Evolutionary conservation across 2,797 vertebrate genomes (phyloP), one percentile per base, ranked within the genome.

Genomic region (Tenualosa thibaudeaui): DNA sequence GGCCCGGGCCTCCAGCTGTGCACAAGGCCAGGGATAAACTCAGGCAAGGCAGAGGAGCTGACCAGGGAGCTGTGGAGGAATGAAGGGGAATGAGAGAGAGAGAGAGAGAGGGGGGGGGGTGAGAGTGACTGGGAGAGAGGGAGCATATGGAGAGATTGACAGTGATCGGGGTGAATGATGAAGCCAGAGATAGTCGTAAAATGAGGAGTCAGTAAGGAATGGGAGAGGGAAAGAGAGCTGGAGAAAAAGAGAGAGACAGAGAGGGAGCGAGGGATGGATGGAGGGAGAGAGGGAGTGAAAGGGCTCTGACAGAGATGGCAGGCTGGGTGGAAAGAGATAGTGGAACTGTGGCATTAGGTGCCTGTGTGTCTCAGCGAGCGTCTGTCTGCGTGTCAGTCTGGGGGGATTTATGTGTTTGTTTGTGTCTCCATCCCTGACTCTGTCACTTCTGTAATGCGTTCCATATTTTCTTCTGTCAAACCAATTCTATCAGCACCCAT

Each of bases 391-490:
- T 89, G 92, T 93, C 93, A 93, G 88, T 90, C 89, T 89, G 60
- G 71, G 86, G 90, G 89, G 93, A 95, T 96, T 95, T 95, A 95
- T 95, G 94, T 93, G 92, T 94, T 95, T 95, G 94, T 95, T 95
- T 95, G 93, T 92, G 92, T 92, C 93, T 90, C 90, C 71, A 85
- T 90, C 93, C 91, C 68, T 81, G 88, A 89, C 92, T 90, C 91
- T 93, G 90, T 94, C 93, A 94, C 94, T 93, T 95, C 94, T 88
- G 89, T 95, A 94, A 95, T 94, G 90, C 90, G 87, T 95, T 92
- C 93, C 94, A 94, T 90, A 95, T 94, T 94, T 92, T 82, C 65
- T 88, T 87, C 90, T 88, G 87, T 91, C 90, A 91, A 89, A 90
- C 60, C 83, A 91, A 90, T 87, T 85, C 85, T 86, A 85, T 89